A percentile compares a stretch with the other conserved stretches of the same genome.
phyloP scores from a whole-genome alignment of 2,797 vertebrate genomes.

The Phaenicophaeus curvirostris region DNA sequence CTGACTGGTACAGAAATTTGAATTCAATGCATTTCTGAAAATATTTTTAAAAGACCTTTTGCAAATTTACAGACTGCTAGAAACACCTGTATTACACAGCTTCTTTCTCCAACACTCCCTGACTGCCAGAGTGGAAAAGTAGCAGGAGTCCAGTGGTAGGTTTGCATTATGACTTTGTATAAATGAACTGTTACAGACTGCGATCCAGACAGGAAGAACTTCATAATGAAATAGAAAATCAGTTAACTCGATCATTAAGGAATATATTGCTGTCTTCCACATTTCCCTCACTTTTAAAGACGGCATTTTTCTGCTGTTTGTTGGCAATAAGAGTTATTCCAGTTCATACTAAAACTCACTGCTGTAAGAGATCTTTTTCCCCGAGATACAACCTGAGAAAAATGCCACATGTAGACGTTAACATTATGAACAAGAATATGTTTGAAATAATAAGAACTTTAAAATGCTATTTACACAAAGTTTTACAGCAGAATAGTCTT shows the following conservation, averaged over 20 bases:
- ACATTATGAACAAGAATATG: background rate
- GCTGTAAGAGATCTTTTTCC: background rate
- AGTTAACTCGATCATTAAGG: background rate
- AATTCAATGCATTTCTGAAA: background rate
- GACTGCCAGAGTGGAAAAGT: constrained; percentile 40
- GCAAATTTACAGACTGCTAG: background rate
- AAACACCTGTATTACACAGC: constrained; percentile 25
- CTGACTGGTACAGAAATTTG: background rate
- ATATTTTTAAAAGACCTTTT: background rate
- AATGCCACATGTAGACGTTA: accelerated
- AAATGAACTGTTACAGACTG: constrained; percentile 8
- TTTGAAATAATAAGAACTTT: background rate
- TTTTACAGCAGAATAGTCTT: background rate
- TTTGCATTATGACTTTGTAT: background rate
- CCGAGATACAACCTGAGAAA: background rate
- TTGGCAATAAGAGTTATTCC: background rate
- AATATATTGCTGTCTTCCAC: background rate
- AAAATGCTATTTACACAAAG: background rate
- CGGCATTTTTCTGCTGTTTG: background rate
- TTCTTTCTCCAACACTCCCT: background rate
- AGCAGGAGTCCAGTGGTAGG: constrained; percentile 38
- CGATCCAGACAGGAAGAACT: background rate
- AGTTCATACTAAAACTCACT: background rate
- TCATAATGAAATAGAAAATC: constrained; percentile 31
- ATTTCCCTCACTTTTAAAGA: background rate